These are phyloP conservation scores for Plutella xylostella DNA, from an alignment of 2,888 invertebrate genomes.

Conservation along the genomic window DNA sequence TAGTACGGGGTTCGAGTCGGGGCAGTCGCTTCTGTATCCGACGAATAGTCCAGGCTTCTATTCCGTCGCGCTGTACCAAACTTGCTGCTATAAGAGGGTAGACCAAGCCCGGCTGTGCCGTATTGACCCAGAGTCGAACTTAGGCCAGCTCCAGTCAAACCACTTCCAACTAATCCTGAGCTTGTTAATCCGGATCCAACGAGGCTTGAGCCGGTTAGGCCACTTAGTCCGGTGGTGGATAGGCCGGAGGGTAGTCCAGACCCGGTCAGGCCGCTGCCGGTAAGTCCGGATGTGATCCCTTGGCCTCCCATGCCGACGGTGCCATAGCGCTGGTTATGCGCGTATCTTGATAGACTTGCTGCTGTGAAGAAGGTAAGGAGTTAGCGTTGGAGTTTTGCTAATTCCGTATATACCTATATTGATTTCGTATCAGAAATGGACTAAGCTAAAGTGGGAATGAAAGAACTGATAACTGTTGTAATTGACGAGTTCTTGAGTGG, in stretches of 20 bases:
- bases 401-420: too few species aligned
- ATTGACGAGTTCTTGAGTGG: too few species aligned
- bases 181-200: constrained; percentile 49
- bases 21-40: constrained; percentile 94
- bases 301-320: constrained; percentile 42
- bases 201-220: constrained; percentile 53
- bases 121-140: constrained; percentile 47
- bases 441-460: too few species aligned
- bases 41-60: constrained; percentile 90
- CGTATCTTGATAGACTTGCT: constrained; percentile 70
- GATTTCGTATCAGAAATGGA: too few species aligned
- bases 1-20: constrained; percentile 82
- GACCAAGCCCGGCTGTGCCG: constrained; percentile 51
- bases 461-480: too few species aligned
- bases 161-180: constrained; percentile 50
- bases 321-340: constrained; percentile 69
- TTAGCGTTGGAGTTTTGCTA: too few species aligned
- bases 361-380: too few species aligned
- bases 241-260: constrained; percentile 37
- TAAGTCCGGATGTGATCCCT: constrained; percentile 36
- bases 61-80: constrained; percentile 79
- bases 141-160: constrained; percentile 46
- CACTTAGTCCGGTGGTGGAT: constrained; percentile 58
- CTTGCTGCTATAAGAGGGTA: constrained; percentile 56
- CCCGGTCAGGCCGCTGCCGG: constrained; percentile 30